Base-by-base conservation (phyloP, 2,797 vertebrate genomes). In the Pangasius macronema region DNA sequence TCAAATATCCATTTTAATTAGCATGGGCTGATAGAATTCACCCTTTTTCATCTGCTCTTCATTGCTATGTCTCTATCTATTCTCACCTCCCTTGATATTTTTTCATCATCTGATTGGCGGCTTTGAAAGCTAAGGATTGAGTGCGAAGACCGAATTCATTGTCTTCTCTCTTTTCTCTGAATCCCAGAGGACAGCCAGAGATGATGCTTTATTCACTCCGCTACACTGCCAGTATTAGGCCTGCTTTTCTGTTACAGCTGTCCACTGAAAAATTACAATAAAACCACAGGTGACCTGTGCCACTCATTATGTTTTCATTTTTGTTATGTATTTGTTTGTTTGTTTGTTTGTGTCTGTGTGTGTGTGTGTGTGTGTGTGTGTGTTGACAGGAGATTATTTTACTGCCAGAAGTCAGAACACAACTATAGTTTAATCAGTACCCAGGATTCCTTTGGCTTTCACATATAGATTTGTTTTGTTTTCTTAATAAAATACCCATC, bases 101-200 rank as follows among this genome's bases (percentile, higher is more conserved):
- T 86, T 87, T 77, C 65, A 70, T 84, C 57, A 87, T 46, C 72
- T 87, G 87, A 87, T 88, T 86, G 82, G 53, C 67, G 72, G 90
- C 86, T 91, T 85, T 88, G 51, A 89, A 90, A 88, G 87, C 73
- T 68, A 82, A 67, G 67, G 83, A 85, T 88, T 83, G 67, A 87
- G 84, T 55, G 63, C 49, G 49, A 63, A 88, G 22, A 86, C 76
- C 27, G 42, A 86, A 85, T 75, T 87, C 87, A 87, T 90, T 90
- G 85, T 87, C 87, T 84, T 83, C 82, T 82, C 39, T 81, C 33
- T 85, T 59, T 89, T 22, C 55, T 72, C 22, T 72, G 88, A 81
- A 42, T 85, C 76, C 70, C 85, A 88, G 77, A 7, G 30, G 91
- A 87, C 88, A 84, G 27, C 77, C 67, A 57, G 84, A 87, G 85